phyloP scores from a whole-genome alignment of 2,888 invertebrate genomes.

The Xanthia icteritia region DNA sequence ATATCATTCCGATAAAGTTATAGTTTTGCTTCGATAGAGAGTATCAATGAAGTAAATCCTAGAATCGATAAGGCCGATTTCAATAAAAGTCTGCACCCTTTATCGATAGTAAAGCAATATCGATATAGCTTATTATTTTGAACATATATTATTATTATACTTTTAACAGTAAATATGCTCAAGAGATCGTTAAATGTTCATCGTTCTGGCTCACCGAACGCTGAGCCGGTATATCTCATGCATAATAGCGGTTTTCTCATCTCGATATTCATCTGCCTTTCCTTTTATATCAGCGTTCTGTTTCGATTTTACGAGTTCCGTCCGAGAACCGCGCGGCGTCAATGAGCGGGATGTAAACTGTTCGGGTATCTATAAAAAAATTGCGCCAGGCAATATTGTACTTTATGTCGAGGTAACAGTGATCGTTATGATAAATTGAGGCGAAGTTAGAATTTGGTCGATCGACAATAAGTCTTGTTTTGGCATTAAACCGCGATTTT shows the following conservation, averaged over 20 bases:
- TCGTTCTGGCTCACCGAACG: conserved; percentile 58
- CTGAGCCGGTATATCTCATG: conserved; percentile 72
- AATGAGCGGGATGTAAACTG: conserved; percentile 79
- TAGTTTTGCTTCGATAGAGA: neutral
- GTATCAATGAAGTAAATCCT: conserved; percentile 21
- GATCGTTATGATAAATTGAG: conserved; percentile 41
- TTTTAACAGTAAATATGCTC: conserved; percentile 24
- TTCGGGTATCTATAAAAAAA: conserved; percentile 70
- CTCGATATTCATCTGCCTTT: conserved; percentile 86
- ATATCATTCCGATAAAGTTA: conserved; percentile 20
- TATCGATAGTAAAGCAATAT: conserved; percentile 12
- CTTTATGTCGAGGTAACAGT: conserved; percentile 67
- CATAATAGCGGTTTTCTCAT: conserved; percentile 85
- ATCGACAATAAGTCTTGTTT: conserved; percentile 82
- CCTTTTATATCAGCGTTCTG: conserved; percentile 85
- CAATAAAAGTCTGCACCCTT: no score
- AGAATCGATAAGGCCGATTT: conserved; percentile 5
- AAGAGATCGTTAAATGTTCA: conserved; percentile 52
- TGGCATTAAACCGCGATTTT: conserved; percentile 83
- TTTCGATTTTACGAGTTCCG: conserved; percentile 87
- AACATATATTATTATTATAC: neutral
- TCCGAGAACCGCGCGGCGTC: conserved; percentile 78
- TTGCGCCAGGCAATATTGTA: conserved; percentile 65
- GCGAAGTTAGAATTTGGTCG: conserved; percentile 64
- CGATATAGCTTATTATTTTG: conserved; percentile 11